Evolutionary conservation across 1,140 invertebrate genomes (phyloP).

Genomic region (Bilobella aurantiaca): DNA sequence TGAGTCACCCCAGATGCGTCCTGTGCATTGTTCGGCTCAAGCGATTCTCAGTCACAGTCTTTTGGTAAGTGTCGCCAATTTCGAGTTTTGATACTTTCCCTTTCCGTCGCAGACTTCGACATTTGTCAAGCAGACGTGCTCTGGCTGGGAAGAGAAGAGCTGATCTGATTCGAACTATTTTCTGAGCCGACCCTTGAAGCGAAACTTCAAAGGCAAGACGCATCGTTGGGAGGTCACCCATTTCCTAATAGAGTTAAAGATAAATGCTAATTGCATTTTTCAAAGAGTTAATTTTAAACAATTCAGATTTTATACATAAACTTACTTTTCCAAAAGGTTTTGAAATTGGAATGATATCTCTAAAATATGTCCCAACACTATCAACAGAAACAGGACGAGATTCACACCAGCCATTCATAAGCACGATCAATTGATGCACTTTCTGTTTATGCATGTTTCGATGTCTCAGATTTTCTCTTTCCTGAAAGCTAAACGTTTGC

Average conservation of each 20-base stretch:
- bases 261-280: not conserved
- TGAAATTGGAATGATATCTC: conserved; percentile 54
- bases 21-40: too few relatives aligned
- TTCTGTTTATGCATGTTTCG: conserved; percentile 66
- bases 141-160: too few relatives aligned
- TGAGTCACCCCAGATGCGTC: too few relatives aligned
- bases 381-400: conserved; percentile 84
- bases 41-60: too few relatives aligned
- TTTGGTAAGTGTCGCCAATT: too few relatives aligned
- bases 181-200: conserved; percentile 82
- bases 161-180: conserved; percentile 89
- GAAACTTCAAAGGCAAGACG: conserved; percentile 77
- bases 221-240: conserved; percentile 45
- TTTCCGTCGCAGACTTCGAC: too few relatives aligned
- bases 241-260: conserved; percentile 12
- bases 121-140: too few relatives aligned
- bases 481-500: conserved; percentile 71
- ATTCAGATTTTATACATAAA: not conserved
- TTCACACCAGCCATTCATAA: conserved; percentile 79
- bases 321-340: not conserved
- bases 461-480: conserved; percentile 62
- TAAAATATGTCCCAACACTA: conserved; percentile 88
- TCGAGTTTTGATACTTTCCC: too few relatives aligned
- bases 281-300: not conserved
- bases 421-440: conserved; percentile 75